Evolutionary conservation across 2,113 vertebrate species (phyloP).

Genomic region (Micromys minutus): DNA sequence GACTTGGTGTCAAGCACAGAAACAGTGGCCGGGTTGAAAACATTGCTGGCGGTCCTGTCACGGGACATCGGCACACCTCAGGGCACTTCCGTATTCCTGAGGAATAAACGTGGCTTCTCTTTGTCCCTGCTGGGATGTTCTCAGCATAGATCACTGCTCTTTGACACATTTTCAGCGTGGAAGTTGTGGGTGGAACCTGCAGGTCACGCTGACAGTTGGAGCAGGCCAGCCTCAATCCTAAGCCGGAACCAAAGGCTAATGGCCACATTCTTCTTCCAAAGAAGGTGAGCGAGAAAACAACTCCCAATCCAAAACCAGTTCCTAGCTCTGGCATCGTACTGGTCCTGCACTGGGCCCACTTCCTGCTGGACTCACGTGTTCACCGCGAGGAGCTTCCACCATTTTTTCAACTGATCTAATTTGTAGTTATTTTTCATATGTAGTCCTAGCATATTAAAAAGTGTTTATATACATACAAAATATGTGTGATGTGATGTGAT

Average conservation of each 20-base stretch:
- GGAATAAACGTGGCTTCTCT: slow-evolving; percentile 79
- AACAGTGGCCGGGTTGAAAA: slow-evolving; percentile 83
- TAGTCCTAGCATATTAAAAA: neutral
- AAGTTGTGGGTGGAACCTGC: neutral
- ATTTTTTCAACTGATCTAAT: neutral
- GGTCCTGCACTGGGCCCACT: neutral
- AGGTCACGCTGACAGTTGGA: neutral
- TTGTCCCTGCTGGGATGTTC: slow-evolving; percentile 80
- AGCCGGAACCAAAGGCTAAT: neutral
- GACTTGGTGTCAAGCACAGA: slow-evolving; percentile 81
- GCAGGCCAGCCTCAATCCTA: neutral
- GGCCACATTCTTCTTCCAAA: neutral
- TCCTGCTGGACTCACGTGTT: neutral
- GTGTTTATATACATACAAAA: neutral
- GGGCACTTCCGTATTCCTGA: slow-evolving; percentile 84
- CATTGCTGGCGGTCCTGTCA: slow-evolving; percentile 74
- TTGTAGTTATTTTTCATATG: neutral
- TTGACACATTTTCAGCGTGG: neutral
- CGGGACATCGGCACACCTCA: slow-evolving; percentile 79
- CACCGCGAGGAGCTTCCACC: neutral
- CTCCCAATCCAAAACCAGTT: neutral
- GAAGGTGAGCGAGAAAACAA: neutral
- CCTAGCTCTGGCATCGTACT: rapidly evolving
- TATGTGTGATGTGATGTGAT: too few species aligned
- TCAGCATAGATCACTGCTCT: slow-evolving; percentile 83